Percentiles rank a stretch among this genome's conserved stretches.
phyloP scores from a whole-genome alignment of 2,888 invertebrate genomes.

The Hoplodrina ambigua region DNA sequence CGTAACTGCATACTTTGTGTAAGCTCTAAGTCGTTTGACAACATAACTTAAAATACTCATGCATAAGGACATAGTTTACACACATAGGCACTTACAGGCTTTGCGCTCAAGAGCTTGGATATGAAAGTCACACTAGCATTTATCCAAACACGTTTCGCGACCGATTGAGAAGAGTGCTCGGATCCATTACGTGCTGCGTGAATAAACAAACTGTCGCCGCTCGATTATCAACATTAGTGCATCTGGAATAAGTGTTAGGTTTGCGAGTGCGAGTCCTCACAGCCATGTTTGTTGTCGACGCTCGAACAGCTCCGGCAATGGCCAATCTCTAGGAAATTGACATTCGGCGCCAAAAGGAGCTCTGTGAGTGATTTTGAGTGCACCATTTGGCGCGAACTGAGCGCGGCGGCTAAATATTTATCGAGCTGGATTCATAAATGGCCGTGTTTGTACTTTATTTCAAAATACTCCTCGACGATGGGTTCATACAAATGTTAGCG shows the following conservation, averaged over 20 bases:
- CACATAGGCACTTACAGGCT: slow-evolving; percentile 70
- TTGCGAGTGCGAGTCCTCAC: slow-evolving; percentile 27
- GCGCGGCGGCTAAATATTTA: slow-evolving; percentile 80
- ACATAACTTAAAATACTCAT: slow-evolving; percentile 65
- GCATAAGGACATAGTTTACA: slow-evolving; percentile 68
- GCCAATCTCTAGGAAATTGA: slow-evolving; percentile 85
- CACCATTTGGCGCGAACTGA: slow-evolving; percentile 78
- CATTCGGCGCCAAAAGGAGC: slow-evolving; percentile 85
- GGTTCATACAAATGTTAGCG: slow-evolving; percentile 40
- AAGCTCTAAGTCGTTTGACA: slow-evolving; percentile 61
- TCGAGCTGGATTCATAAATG: slow-evolving; percentile 76
- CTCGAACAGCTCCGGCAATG: slow-evolving; percentile 73
- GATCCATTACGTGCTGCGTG: slow-evolving; percentile 84
- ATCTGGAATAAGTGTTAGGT: slow-evolving; percentile 49
- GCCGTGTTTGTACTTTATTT: slow-evolving; percentile 63
- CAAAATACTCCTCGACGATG: slow-evolving; percentile 29
- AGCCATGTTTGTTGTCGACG: slow-evolving; percentile 73
- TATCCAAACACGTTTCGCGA: slow-evolving; percentile 86
- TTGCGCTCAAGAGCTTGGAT: slow-evolving; percentile 72
- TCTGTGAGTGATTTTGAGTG: slow-evolving; percentile 78
- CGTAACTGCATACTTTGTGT: slow-evolving; percentile 64
- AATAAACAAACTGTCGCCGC: slow-evolving; percentile 77
- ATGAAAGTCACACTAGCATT: slow-evolving; percentile 86
- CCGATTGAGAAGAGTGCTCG: slow-evolving; percentile 85
- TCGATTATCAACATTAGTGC: slow-evolving; percentile 75